Conservation (phyloP, 2,888 invertebrate genomes). For the Dermolepida albohirtum region DNA sequence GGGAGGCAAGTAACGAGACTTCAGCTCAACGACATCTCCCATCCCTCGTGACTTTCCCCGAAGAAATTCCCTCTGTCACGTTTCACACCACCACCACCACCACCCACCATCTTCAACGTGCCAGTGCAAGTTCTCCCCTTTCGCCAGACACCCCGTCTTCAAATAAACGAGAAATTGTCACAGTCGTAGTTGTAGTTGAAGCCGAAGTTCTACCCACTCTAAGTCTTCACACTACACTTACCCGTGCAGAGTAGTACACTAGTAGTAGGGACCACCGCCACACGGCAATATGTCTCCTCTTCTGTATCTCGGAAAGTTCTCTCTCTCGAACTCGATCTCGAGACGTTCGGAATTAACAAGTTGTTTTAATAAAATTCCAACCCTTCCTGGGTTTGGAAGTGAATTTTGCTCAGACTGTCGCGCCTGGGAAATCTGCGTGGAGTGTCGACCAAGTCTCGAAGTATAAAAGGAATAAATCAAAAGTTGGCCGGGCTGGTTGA, state of each 20-base stretch:
- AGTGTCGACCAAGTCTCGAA: constrained; percentile 38
- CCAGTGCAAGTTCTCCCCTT: constrained; percentile 50
- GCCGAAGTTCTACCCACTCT: constrained; percentile 61
- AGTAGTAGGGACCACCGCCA: constrained; percentile 19
- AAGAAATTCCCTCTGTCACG: constrained; percentile 38
- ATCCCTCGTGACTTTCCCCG: constrained; percentile 33
- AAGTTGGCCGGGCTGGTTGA: constrained; percentile 57
- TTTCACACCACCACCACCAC: constrained; percentile 42
- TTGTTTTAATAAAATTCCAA: constrained; percentile 65
- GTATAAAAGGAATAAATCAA: constrained; percentile 62
- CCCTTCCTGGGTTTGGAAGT: constrained; percentile 58
- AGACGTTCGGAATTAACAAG: constrained; percentile 66
- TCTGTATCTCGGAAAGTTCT: constrained; percentile 56
- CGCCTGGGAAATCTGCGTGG: constrained; percentile 56
- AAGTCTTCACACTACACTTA: constrained; percentile 47
- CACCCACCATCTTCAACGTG: constrained; percentile 52
- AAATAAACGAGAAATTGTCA: constrained; percentile 5
- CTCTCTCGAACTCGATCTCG: constrained; percentile 50
- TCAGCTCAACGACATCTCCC: constrained; percentile 22
- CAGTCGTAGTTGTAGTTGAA: constrained; percentile 45
- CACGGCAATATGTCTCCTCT: constrained; percentile 53
- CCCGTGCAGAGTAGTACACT: background rate
- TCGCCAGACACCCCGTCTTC: background rate
- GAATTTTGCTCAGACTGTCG: constrained; percentile 51
- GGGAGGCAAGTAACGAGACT: constrained; percentile 42